Percentiles rank a stretch among this genome's conserved stretches.
phyloP scores from a whole-genome alignment of 2,888 invertebrate species.

The Brachypalpus laphriformis region DNA sequence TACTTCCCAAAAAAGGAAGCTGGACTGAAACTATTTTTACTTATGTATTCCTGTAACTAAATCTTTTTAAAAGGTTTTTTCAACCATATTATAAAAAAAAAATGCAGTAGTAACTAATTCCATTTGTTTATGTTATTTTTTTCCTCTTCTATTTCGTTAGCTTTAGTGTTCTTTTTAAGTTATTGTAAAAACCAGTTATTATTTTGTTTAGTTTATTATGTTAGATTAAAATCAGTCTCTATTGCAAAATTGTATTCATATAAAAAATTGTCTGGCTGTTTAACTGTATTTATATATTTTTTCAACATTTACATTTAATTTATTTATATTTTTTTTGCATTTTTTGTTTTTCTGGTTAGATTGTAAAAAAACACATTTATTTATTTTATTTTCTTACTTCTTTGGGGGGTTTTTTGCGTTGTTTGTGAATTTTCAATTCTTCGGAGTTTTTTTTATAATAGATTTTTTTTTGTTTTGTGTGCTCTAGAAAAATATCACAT shows the following conservation, averaged over 20 bases:
- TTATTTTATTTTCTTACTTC: constrained; percentile 53
- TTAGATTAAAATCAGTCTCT: constrained; percentile 82
- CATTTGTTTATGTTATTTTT: constrained; percentile 42
- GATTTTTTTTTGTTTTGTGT: constrained; percentile 76
- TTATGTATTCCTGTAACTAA: constrained; percentile 59
- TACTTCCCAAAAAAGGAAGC: constrained; percentile 69
- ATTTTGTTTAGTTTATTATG: constrained; percentile 65
- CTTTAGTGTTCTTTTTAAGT: constrained; percentile 16
- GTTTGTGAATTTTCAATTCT: constrained; percentile 59
- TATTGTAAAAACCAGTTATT: constrained; percentile 67
- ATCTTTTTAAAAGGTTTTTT: constrained; percentile 25
- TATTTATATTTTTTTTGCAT: constrained; percentile 66
- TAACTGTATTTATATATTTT: constrained; percentile 60
- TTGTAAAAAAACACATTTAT: constrained; percentile 72
- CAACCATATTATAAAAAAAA: constrained; percentile 11
- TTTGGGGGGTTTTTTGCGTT: constrained; percentile 54
- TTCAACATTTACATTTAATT: constrained; percentile 64
- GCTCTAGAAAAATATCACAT: constrained; percentile 83
- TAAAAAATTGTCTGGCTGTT: constrained; percentile 72
- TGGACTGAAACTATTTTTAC: constrained; percentile 59
- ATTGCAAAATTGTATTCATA: constrained; percentile 79
- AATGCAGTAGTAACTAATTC: constrained; percentile 45
- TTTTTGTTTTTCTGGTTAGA: constrained; percentile 66
- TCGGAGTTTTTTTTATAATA: constrained; percentile 59
- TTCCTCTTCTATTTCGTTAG: constrained; percentile 68